Evolutionary conservation across 2,113 vertebrate genomes (phyloP).

Genomic region (Pangasianodon hypophthalmus): DNA sequence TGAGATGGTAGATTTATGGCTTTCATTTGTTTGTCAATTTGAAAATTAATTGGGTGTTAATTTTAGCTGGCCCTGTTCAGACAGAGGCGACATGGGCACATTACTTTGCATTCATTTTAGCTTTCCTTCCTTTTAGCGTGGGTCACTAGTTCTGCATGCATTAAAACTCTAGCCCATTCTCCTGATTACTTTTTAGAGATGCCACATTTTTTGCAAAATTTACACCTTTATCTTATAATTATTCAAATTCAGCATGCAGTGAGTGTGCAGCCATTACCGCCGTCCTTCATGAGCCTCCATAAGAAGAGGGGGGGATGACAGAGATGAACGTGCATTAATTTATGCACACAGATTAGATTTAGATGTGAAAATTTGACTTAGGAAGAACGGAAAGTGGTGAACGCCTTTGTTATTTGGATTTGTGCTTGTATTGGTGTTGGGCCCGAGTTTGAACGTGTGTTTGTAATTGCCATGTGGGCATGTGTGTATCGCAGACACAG

Average conservation of each 20-base stretch:
- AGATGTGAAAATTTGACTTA: background rate
- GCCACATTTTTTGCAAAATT: conserved; percentile 87
- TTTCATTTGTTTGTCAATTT: conserved; percentile 99
- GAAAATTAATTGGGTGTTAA: conserved; percentile 99
- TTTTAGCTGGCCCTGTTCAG: conserved; percentile 98
- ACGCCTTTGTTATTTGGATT: background rate
- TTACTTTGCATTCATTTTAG: conserved; percentile 94
- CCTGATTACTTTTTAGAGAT: conserved; percentile 96
- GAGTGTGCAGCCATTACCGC: conserved; percentile 74
- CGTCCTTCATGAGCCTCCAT: conserved; percentile 34
- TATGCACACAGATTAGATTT: background rate
- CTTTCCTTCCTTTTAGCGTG: conserved; percentile 89
- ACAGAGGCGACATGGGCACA: conserved; percentile 83
- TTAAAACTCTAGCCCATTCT: conserved; percentile 90
- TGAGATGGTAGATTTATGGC: conserved; percentile 99
- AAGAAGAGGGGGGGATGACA: background rate
- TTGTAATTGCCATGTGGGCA: conserved; percentile 2
- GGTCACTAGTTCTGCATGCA: conserved; percentile 98
- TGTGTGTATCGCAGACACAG: background rate
- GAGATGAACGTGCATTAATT: conserved; percentile 17
- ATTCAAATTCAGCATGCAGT: conserved; percentile 85
- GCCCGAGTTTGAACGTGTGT: background rate
- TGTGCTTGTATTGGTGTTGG: background rate
- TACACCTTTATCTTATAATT: conserved; percentile 95
- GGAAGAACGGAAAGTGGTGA: background rate